Evolutionary conservation across 2,888 invertebrate genomes (phyloP).

Genomic region (Lepidonotus clava): DNA sequence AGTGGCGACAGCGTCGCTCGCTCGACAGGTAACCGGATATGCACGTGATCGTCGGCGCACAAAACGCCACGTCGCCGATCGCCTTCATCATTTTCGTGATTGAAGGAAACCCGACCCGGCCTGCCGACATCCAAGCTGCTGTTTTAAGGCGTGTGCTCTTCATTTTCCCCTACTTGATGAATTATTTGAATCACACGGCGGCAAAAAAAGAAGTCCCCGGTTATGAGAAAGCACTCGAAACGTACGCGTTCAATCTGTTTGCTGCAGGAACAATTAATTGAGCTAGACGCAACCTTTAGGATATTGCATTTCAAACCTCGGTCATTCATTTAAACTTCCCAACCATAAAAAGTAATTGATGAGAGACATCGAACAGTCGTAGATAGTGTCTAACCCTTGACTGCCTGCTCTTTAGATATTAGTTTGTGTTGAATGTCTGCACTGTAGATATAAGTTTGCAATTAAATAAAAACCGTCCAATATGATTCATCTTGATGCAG

Average conservation of each 20-base stretch:
- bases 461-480: no score
- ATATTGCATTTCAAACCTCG: background rate
- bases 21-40: no score
- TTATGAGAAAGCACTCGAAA: background rate
- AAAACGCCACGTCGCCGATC: background rate
- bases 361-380: no score
- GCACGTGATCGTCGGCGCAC: no score
- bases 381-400: no score
- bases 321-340: background rate
- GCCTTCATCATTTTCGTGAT: background rate
- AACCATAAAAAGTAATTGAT: background rate
- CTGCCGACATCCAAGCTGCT: background rate
- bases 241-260: no score
- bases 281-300: background rate
- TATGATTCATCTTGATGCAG: no score
- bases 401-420: no score
- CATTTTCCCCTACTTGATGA: background rate
- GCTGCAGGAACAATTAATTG: background rate
- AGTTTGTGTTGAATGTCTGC: no score
- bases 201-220: background rate
- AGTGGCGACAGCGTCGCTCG: no score
- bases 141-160: background rate
- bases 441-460: no score
- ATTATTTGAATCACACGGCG: conserved; percentile 7
- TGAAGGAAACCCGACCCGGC: background rate